These are phyloP conservation scores for Agrypnus murinus DNA, from an alignment of 2,888 invertebrate genomes.

Conservation along the genomic window DNA sequence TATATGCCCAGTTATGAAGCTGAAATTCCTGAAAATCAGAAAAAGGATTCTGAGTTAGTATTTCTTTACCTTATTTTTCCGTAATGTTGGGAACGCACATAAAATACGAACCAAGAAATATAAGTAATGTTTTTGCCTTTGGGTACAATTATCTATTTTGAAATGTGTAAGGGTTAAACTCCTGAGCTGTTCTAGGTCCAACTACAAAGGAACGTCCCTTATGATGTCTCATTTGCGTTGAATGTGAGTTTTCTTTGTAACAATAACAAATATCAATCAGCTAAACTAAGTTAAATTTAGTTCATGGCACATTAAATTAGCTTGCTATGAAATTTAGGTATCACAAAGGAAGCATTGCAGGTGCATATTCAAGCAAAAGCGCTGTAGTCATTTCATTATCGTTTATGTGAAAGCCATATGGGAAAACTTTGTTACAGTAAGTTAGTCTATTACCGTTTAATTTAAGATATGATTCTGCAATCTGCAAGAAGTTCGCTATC, in stretches of 20 bases:
- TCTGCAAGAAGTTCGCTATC: neutral
- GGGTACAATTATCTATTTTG: too few relatives aligned
- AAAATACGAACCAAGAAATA: too few relatives aligned
- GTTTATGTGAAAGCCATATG: constrained; percentile 10
- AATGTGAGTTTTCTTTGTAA: too few relatives aligned
- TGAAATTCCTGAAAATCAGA: constrained; percentile 97
- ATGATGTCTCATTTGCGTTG: too few relatives aligned
- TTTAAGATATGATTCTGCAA: constrained; percentile 4
- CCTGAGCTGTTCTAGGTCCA: too few relatives aligned
- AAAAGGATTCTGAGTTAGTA: constrained; percentile 96
- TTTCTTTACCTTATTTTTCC: constrained; percentile 37
- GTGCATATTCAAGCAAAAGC: constrained; percentile 4
- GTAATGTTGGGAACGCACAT: too few relatives aligned
- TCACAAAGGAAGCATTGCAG: neutral
- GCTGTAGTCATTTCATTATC: neutral
- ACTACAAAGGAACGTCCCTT: too few relatives aligned
- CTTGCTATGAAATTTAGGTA: neutral
- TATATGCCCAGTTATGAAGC: constrained; percentile 96
- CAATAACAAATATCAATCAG: too few relatives aligned
- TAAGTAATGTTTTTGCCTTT: neutral
- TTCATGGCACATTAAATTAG: neutral
- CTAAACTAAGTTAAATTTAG: too few relatives aligned
- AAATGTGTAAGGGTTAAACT: too few relatives aligned
- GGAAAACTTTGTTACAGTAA: constrained; percentile 8
- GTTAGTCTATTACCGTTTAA: neutral